Base-by-base conservation (phyloP, 2,113 vertebrate genomes). In the Poecilia latipinna region DNA sequence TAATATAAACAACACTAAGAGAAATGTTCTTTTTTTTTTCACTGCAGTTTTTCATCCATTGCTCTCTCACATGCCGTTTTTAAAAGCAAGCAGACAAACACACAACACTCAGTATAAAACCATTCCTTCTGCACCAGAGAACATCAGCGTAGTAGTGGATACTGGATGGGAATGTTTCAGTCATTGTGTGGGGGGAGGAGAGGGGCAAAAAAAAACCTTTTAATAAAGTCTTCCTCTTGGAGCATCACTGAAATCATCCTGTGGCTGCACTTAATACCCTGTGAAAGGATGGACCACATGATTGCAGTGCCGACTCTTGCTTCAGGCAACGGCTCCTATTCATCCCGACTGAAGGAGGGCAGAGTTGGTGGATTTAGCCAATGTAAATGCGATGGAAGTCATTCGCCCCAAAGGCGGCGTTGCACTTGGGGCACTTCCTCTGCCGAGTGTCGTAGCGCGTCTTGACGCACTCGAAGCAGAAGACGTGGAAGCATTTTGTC, bases 351-450 rank as follows among this genome's bases (percentile, higher is more conserved):
- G 35, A 28, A 26, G 54, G 26, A 44, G 19, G 3, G 4, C 13
- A 29, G 15, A n/a, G 33, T 13, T 2, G 0, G 31, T 32, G 3
- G 32, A 63, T 65, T 96, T 94, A 98, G 64, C 96, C 96, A 0
- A 98, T 98, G 94, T 97, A 98, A 88, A 99, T 99, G 77, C 97
- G 96, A 60, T 99, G 98, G 92, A 98, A 99, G 92, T 99, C 96
- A 0, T 98, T 99, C 64, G 98, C 98, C 22, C 98, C 97, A 1
- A 99, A 99, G 26, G 98, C 97, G 0, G 96, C 97, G 0, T 98
- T 99, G 90, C 98, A 99, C 88, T 99, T 99, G 65, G 97, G 97
- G 86, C 97, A 98, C 73, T 99, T 99, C 86, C 97, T 96, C 93
- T 99, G 98, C 28, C 97, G 96, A 0, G 97, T 99, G 91, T 99